Evolutionary conservation across 2,113 vertebrate species (phyloP).

Genomic region (Ceyx margarethae): DNA sequence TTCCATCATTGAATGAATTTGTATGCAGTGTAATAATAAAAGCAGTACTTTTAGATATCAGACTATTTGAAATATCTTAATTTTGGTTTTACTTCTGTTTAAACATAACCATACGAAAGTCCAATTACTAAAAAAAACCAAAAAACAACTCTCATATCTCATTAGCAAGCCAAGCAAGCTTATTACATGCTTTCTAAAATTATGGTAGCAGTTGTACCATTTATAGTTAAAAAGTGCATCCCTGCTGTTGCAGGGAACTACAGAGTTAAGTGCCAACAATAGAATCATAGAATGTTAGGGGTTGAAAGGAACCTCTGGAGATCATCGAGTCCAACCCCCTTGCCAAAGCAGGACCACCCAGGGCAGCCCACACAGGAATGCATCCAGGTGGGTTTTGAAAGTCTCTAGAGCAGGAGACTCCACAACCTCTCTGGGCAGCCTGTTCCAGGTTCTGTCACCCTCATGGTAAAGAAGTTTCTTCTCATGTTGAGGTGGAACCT

Average conservation of each 20-base stretch:
- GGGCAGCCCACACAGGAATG: no score
- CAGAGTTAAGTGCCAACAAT: background rate
- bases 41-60: background rate
- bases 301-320: no score
- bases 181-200: background rate
- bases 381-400: no score
- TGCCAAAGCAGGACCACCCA: no score
- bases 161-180: background rate
- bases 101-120: background rate
- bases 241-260: background rate
- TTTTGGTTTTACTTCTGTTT: background rate
- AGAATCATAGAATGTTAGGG: no score
- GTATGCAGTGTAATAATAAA: background rate
- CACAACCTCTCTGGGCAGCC: no score
- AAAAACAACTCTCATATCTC: background rate
- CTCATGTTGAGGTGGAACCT: no score
- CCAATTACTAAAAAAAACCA: background rate
- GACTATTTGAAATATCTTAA: background rate
- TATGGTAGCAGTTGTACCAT: background rate
- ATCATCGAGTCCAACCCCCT: no score
- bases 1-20: background rate
- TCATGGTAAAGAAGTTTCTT: no score
- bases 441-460: no score
- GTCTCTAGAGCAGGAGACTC: no score
- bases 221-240: background rate